phyloP scores from a whole-genome alignment of 2,888 invertebrate species.

The Zeuzera pyrina region DNA sequence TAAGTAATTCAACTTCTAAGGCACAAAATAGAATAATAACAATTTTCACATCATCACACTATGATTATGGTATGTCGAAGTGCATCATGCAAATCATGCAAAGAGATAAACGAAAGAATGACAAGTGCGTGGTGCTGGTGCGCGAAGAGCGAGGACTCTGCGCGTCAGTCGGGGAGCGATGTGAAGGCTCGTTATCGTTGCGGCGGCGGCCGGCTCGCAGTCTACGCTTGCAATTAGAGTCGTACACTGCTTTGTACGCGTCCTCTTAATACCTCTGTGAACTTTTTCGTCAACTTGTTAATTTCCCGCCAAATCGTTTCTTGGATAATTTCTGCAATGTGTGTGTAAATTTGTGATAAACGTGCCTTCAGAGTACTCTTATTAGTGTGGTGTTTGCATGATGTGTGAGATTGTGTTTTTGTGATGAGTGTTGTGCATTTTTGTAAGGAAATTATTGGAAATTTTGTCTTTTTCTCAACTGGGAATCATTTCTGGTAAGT shows the following conservation, averaged over 20 bases:
- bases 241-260: slow-evolving; percentile 30
- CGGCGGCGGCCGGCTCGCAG: slow-evolving; percentile 36
- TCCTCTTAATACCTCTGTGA: slow-evolving; percentile 26
- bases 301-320: slow-evolving; percentile 50
- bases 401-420: slow-evolving; percentile 25
- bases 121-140: slow-evolving; percentile 27
- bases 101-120: slow-evolving; percentile 32
- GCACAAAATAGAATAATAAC: no score
- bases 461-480: no score
- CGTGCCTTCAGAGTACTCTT: slow-evolving; percentile 36
- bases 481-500: no score
- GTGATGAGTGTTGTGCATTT: slow-evolving; percentile 26
- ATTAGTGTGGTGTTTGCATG: slow-evolving; percentile 27
- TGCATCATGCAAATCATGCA: not conserved
- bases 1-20: no score
- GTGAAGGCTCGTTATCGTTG: slow-evolving; percentile 20
- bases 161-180: slow-evolving; percentile 34
- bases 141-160: slow-evolving; percentile 53
- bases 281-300: slow-evolving; percentile 50
- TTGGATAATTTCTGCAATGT: slow-evolving; percentile 19
- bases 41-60: no score
- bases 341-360: slow-evolving; percentile 19
- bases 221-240: slow-evolving; percentile 33
- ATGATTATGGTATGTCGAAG: not conserved
- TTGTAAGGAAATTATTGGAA: slow-evolving; percentile 30